phyloP scores from a whole-genome alignment of 2,888 invertebrate species.

The Altica lythri region DNA sequence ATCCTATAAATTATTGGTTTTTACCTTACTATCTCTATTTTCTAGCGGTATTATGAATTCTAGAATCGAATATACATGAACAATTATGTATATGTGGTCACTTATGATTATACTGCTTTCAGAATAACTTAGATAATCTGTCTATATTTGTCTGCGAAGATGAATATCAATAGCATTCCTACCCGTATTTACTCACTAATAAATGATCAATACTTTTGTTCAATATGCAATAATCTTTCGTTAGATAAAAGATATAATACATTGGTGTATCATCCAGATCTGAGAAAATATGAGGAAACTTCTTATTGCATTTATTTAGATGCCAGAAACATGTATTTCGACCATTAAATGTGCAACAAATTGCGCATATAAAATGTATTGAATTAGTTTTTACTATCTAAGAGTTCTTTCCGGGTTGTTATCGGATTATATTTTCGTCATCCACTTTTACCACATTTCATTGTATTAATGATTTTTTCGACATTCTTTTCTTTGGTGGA shows the following conservation, averaged over 20 bases:
- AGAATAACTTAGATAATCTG: slow-evolving; percentile 31
- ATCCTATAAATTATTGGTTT: too few species aligned
- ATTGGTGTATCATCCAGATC: slow-evolving; percentile 11
- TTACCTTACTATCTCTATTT: slow-evolving; percentile 15
- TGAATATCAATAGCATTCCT: slow-evolving; percentile 26
- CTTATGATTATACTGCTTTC: slow-evolving; percentile 29
- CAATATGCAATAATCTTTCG: slow-evolving; percentile 5
- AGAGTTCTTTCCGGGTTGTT: too few species aligned
- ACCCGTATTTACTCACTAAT: slow-evolving; percentile 21
- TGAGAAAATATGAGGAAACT: too few species aligned
- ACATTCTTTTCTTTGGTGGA: too few species aligned
- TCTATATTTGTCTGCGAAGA: slow-evolving; percentile 32
- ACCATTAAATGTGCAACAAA: too few species aligned
- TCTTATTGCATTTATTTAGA: too few species aligned
- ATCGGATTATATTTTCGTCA: too few species aligned
- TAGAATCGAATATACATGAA: slow-evolving; percentile 14
- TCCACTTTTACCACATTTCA: too few species aligned
- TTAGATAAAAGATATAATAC: slow-evolving; percentile 7
- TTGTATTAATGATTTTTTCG: too few species aligned
- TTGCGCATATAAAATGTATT: too few species aligned
- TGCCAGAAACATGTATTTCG: too few species aligned
- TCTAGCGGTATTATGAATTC: slow-evolving; percentile 17
- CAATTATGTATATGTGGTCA: slow-evolving; percentile 15
- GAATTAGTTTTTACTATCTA: too few species aligned
- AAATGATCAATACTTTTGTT: slow-evolving; percentile 23